A percentile compares a stretch with the other conserved stretches of the same genome.
phyloP scores from a whole-genome alignment of 2,888 invertebrate species.

The Hartigia nigra region DNA sequence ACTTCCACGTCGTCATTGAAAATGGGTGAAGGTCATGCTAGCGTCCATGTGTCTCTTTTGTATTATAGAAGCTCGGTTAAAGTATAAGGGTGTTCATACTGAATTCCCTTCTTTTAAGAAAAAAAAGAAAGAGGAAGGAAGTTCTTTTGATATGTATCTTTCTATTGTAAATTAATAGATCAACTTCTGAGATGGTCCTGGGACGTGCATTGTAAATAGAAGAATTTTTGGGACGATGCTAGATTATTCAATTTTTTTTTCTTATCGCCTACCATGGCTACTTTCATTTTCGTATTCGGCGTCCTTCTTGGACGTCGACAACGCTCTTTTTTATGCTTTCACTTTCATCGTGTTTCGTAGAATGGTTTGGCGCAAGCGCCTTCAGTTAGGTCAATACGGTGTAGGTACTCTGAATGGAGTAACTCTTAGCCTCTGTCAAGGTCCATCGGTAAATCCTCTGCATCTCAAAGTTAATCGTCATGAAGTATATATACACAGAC shows the following conservation, averaged over 20 bases:
- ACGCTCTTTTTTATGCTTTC: not conserved
- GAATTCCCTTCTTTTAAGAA: not conserved
- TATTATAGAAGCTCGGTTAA: not conserved
- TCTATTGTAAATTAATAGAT: not conserved
- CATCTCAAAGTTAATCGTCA: not conserved
- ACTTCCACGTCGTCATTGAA: not conserved
- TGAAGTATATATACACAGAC: not conserved
- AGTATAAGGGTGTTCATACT: not conserved
- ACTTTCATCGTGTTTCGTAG: not conserved
- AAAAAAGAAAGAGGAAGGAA: not conserved
- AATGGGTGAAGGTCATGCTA: not conserved
- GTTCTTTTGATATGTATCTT: not conserved
- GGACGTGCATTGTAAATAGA: not conserved
- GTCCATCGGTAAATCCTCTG: not conserved
- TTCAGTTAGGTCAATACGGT: constrained; percentile 37
- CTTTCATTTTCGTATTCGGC: not conserved
- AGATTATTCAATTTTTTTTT: not conserved
- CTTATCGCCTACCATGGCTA: not conserved
- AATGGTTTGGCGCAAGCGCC: constrained; percentile 32
- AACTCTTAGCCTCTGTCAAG: not conserved
- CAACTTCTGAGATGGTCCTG: not conserved
- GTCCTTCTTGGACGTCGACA: not conserved
- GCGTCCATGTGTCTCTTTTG: not conserved
- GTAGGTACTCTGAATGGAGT: not conserved
- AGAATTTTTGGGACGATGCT: not conserved